Conservation (phyloP, 2,113 vertebrate species). For the Cyrtonyx montezumae region DNA sequence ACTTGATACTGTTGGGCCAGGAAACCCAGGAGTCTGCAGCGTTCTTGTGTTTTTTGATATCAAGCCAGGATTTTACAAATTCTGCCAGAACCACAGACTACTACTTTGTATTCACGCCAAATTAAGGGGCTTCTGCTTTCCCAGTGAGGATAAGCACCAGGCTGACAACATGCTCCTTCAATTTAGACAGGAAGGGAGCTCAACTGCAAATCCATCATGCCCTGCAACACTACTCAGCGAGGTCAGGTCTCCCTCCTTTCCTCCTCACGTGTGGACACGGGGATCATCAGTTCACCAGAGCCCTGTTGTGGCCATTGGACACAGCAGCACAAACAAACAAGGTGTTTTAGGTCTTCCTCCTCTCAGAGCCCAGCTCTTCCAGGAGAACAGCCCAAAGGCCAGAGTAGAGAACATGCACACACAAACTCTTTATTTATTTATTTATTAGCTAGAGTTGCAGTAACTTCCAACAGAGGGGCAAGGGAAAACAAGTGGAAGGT, state of each 20-base stretch:
- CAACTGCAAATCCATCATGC: accelerated
- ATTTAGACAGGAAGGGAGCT: not conserved
- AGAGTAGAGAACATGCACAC: not conserved
- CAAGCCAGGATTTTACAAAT: not conserved
- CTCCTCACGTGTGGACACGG: not conserved
- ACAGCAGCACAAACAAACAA: not conserved
- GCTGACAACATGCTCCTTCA: accelerated
- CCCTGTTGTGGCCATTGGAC: not conserved
- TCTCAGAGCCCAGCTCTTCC: not conserved
- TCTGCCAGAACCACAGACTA: not conserved
- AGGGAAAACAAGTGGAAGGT: not conserved
- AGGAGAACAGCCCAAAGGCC: not conserved
- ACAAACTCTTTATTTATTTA: not conserved
- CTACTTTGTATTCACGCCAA: not conserved
- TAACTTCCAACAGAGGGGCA: not conserved
- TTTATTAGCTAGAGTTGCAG: not conserved
- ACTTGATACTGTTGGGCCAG: not conserved
- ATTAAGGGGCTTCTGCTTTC: not conserved
- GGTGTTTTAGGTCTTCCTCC: not conserved
- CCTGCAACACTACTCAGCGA: accelerated
- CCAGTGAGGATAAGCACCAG: not conserved
- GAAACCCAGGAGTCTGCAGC: not conserved
- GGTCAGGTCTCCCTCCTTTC: not conserved
- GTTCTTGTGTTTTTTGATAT: not conserved
- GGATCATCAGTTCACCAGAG: not conserved